phyloP scores from a whole-genome alignment of 2,797 vertebrate genomes.

The Takifugu rubripes region DNA sequence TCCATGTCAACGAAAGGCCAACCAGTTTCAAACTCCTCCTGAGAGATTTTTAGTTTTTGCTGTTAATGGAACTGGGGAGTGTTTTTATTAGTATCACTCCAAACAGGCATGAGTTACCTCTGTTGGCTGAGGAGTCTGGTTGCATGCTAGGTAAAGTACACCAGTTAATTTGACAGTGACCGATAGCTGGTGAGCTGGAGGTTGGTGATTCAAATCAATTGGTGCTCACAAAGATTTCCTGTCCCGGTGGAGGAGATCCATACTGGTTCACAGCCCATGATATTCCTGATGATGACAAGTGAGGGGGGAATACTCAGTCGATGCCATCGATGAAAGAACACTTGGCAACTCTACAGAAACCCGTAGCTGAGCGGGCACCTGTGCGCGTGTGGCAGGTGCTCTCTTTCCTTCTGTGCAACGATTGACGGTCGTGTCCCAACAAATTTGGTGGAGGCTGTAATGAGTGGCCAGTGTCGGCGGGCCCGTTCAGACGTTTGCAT shows the following conservation, averaged over 20 bases:
- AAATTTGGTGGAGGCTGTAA: slow-evolving; percentile 5
- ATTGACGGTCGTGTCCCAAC: background rate
- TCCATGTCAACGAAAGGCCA: slow-evolving; percentile 29
- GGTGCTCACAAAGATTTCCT: slow-evolving; percentile 65
- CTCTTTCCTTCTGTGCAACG: slow-evolving; percentile 7
- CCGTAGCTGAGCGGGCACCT: slow-evolving; percentile 10
- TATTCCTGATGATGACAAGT: slow-evolving; percentile 72
- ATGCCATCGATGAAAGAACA: slow-evolving; percentile 62
- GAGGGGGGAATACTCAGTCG: slow-evolving; percentile 45
- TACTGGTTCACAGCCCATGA: slow-evolving; percentile 62
- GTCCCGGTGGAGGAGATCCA: slow-evolving; percentile 59
- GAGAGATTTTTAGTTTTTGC: slow-evolving; percentile 13
- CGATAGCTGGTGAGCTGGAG: slow-evolving; percentile 51
- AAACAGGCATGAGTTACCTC: slow-evolving; percentile 7
- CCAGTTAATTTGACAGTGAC: slow-evolving; percentile 68
- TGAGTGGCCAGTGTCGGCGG: slow-evolving; percentile 21
- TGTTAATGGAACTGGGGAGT: background rate
- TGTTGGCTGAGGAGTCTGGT: slow-evolving; percentile 3
- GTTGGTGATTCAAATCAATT: slow-evolving; percentile 63
- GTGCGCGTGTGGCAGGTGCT: slow-evolving; percentile 33
- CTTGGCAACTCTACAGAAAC: slow-evolving; percentile 41
- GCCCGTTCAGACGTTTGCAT: slow-evolving; percentile 30
- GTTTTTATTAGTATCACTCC: slow-evolving; percentile 10
- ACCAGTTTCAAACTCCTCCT: slow-evolving; percentile 24
- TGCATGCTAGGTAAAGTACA: slow-evolving; percentile 32